phyloP scores from a whole-genome alignment of 2,888 invertebrate genomes.

The Epistrophe eligans region DNA sequence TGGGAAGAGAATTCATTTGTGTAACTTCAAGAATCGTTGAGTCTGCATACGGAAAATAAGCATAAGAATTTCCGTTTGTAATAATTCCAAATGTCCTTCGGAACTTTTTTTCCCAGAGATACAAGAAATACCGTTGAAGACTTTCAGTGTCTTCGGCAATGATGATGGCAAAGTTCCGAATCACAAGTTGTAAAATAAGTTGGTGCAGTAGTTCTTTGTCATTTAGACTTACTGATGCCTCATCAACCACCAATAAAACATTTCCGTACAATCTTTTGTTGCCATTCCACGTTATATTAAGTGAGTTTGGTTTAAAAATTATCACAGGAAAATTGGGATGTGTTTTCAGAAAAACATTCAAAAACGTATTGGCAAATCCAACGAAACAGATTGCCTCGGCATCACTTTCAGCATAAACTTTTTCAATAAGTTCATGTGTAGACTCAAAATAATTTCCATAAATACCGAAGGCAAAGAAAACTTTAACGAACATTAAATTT shows the following conservation, averaged over 20 bases:
- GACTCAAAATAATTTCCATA: background rate
- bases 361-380: background rate
- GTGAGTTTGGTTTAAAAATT: background rate
- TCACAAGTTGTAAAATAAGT: constrained; percentile 4
- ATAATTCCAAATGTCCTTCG: constrained; percentile 17
- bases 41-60: constrained; percentile 9
- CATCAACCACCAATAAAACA: background rate
- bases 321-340: background rate
- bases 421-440: constrained; percentile 11
- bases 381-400: background rate
- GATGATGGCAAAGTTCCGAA: constrained; percentile 6
- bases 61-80: background rate
- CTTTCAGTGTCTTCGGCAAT: background rate
- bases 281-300: background rate
- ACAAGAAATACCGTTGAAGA: background rate
- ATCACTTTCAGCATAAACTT: constrained; percentile 2
- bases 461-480: background rate
- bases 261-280: background rate
- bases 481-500: background rate
- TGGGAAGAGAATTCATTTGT: background rate
- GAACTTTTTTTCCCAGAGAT: constrained; percentile 29
- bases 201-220: background rate
- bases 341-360: background rate
- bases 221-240: background rate
- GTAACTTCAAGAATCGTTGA: background rate